Evolutionary conservation across 2,113 vertebrate genomes (phyloP), one percentile per base, ranked within the genome.

Genomic region (Xenopus tropicalis): DNA sequence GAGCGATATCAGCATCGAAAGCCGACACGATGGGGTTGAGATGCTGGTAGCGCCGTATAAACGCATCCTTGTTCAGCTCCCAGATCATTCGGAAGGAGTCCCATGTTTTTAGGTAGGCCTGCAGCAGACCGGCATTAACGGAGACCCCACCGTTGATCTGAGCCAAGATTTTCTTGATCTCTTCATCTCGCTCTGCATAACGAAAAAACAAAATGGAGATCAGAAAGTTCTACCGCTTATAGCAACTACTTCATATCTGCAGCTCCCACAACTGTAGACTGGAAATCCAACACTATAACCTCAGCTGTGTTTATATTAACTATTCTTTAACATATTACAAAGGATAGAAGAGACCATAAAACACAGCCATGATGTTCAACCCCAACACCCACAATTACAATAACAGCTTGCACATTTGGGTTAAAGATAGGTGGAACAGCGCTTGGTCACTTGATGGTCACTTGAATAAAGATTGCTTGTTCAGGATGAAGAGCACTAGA

Each of bases 41-140:
- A 14, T 84, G 89, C 81, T 91, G 86, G 74, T 95, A 96, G 59
- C 90, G 87, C 25, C 86, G 85, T 51, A 96, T 93, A 17, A 94
- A 89, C 43, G 85, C 82, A 69, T 94, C 93, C 72, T 96, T 96
- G 83, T 94, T 92, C 56, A 90, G 91, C 75, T 93, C 90, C 94
- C 94, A 97, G 82, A 97, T 95, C 73, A 92, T 88, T 1, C 87
- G 85, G 80, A 95, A 90, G 78, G 90, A 90, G 62, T 94, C 92
- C 94, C 94, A 96, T 42, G 83, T 94, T 82, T 92, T 93, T 79
- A 94, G 84, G 82, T 94, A 94, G 42, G 81, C 78, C 84, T 91
- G 90, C 62, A 96, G 86, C 29, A 88, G 81, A 8, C 61, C 57
- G 0, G 87, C 87, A 1, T 89, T 94, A 61, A 77, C 81, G 11